Percentiles rank a stretch among this genome's conserved stretches.
phyloP scores from a whole-genome alignment of 2,113 vertebrate genomes.

The Leptobrachium ailaonicum region DNA sequence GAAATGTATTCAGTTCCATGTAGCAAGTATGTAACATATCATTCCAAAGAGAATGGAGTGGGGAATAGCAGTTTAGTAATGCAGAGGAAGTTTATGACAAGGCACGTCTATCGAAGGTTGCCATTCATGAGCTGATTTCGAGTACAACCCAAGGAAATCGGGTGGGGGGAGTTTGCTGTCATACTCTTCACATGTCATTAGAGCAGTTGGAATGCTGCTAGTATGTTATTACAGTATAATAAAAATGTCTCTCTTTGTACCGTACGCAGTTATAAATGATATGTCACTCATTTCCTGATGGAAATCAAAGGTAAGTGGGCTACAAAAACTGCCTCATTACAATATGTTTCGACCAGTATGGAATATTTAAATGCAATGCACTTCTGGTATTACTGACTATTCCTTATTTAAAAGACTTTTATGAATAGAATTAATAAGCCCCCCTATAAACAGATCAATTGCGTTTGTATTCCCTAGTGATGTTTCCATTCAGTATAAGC shows the following conservation, averaged over 20 bases:
- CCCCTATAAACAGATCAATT: slow-evolving; percentile 45
- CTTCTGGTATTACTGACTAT: slow-evolving; percentile 43
- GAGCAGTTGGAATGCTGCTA: slow-evolving; percentile 59
- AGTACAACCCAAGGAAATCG: slow-evolving; percentile 52
- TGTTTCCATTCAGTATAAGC: slow-evolving; percentile 11
- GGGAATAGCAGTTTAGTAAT: slow-evolving; percentile 30
- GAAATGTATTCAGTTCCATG: neutral
- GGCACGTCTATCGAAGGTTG: slow-evolving; percentile 57
- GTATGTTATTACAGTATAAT: slow-evolving; percentile 61
- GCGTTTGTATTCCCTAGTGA: slow-evolving; percentile 21
- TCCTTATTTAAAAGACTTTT: slow-evolving; percentile 35
- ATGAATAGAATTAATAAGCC: slow-evolving; percentile 45
- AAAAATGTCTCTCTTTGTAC: slow-evolving; percentile 64
- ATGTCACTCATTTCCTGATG: slow-evolving; percentile 61
- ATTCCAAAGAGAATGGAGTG: slow-evolving; percentile 28
- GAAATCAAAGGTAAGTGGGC: slow-evolving; percentile 55
- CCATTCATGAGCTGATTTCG: slow-evolving; percentile 56
- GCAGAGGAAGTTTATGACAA: slow-evolving; percentile 59
- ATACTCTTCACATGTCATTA: slow-evolving; percentile 63
- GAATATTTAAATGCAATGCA: slow-evolving; percentile 51
- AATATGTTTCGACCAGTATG: slow-evolving; percentile 39
- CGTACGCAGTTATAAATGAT: slow-evolving; percentile 61
- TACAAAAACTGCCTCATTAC: slow-evolving; percentile 56
- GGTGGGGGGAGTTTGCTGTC: slow-evolving; percentile 59
- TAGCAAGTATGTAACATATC: slow-evolving; percentile 29